Conservation (phyloP, 2,888 invertebrate species). For the Nomada hirtipes region DNA sequence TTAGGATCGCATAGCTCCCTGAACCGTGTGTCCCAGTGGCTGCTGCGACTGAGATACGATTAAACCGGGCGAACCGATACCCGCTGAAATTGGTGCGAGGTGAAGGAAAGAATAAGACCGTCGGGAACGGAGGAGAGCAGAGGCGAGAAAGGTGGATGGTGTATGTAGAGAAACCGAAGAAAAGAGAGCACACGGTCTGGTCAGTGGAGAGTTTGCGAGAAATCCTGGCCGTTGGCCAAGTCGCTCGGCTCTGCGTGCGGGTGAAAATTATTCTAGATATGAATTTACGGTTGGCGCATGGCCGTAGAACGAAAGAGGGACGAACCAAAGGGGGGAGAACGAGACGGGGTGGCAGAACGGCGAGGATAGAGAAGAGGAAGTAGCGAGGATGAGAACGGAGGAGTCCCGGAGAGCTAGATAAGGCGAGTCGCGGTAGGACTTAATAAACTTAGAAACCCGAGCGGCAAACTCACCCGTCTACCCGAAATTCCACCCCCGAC, state of each 20-base stretch:
- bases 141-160: conserved; percentile 15
- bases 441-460: conserved; percentile 79
- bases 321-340: conserved; percentile 16
- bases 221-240: conserved; percentile 75
- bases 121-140: conserved; percentile 32
- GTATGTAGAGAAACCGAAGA: neutral
- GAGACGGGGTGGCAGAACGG: conserved; percentile 8
- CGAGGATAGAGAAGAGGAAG: neutral
- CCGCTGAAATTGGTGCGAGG: conserved; percentile 62
- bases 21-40: conserved; percentile 51
- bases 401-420: conserved; percentile 71
- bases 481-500: conserved; percentile 72
- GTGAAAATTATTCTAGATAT: conserved; percentile 83
- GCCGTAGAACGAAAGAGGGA: conserved; percentile 66
- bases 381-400: conserved; percentile 49
- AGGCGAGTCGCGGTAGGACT: conserved; percentile 77
- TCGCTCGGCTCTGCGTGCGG: conserved; percentile 70
- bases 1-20: conserved; percentile 38
- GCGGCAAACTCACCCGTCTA: conserved; percentile 64
- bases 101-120: conserved; percentile 62
- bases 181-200: conserved; percentile 24
- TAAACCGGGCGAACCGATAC: conserved; percentile 56
- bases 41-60: conserved; percentile 67
- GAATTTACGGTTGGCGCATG: conserved; percentile 79
- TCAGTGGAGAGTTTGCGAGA: conserved; percentile 71